Percentiles rank a stretch among this genome's conserved stretches.
Evolutionary conservation across 2,113 vertebrate genomes (phyloP).

Genomic region (Psittacus erithacus): DNA sequence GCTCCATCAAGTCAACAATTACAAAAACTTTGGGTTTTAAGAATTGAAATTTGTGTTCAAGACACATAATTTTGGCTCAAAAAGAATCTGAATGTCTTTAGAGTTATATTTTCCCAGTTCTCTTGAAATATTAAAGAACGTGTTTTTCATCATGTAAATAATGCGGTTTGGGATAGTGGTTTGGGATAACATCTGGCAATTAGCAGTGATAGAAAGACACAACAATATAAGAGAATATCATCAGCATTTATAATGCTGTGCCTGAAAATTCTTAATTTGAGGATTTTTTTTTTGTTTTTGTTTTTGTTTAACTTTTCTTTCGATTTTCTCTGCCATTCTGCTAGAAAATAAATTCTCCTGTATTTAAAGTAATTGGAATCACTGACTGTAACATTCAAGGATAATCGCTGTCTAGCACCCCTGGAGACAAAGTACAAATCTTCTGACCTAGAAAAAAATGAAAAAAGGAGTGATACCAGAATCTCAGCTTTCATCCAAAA

Average conservation of each 20-base stretch:
- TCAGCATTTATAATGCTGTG: background rate
- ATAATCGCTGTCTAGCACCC: background rate
- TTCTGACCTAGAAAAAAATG: slow-evolving; percentile 23
- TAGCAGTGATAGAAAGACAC: background rate
- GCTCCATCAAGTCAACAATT: background rate
- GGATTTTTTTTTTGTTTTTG: background rate
- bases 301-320: background rate
- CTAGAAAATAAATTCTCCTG: background rate
- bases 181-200: background rate
- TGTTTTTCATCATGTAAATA: background rate
- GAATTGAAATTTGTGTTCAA: background rate
- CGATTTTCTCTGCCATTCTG: background rate
- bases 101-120: background rate
- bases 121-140: background rate
- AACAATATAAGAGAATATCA: background rate
- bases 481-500: background rate
- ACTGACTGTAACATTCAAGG: background rate
- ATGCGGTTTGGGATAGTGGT: background rate
- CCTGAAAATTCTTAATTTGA: background rate
- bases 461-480: background rate
- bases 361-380: slow-evolving; percentile 22
- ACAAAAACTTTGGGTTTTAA: background rate
- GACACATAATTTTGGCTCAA: background rate
- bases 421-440: background rate
- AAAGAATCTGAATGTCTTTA: background rate